Conservation (phyloP, 1,140 invertebrate species). For the Panagrolaimus sp. region DNA sequence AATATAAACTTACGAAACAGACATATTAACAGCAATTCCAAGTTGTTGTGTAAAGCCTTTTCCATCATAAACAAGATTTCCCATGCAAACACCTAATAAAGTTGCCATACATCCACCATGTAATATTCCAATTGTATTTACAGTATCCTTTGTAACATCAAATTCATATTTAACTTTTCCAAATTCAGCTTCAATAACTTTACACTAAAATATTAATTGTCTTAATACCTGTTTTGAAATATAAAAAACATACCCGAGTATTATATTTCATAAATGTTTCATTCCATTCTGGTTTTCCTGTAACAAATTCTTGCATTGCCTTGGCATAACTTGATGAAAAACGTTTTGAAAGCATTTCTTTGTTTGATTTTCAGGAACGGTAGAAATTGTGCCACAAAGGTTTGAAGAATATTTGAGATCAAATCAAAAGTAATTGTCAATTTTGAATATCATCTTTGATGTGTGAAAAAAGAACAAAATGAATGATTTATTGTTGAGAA, state of each 20-base stretch:
- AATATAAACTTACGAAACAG: conserved; percentile 34
- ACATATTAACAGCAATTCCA: conserved; percentile 33
- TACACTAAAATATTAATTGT: conserved; percentile 47
- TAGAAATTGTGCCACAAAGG: too few relatives aligned
- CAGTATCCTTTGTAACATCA: conserved; percentile 29
- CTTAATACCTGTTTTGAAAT: conserved; percentile 65
- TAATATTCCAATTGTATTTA: conserved; percentile 25
- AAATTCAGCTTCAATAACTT: not conserved
- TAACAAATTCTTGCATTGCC: too few relatives aligned
- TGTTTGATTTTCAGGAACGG: too few relatives aligned
- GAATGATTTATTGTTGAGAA: too few relatives aligned
- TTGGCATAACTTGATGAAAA: too few relatives aligned
- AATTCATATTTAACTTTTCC: conserved; percentile 25
- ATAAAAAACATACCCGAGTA: conserved; percentile 52
- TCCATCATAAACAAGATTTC: conserved; percentile 18
- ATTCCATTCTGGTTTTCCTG: too few relatives aligned
- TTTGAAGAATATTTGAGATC: too few relatives aligned
- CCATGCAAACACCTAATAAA: conserved; percentile 40
- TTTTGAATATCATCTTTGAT: too few relatives aligned
- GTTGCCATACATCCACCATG: conserved; percentile 40
- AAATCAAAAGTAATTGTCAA: too few relatives aligned
- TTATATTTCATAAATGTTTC: not conserved
- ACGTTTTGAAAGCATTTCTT: too few relatives aligned
- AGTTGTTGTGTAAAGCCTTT: not conserved
- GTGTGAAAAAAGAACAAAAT: too few relatives aligned